phyloP scores from a whole-genome alignment of 92 coral and sea anemone genomes.

The Epizoanthus rinbou region DNA sequence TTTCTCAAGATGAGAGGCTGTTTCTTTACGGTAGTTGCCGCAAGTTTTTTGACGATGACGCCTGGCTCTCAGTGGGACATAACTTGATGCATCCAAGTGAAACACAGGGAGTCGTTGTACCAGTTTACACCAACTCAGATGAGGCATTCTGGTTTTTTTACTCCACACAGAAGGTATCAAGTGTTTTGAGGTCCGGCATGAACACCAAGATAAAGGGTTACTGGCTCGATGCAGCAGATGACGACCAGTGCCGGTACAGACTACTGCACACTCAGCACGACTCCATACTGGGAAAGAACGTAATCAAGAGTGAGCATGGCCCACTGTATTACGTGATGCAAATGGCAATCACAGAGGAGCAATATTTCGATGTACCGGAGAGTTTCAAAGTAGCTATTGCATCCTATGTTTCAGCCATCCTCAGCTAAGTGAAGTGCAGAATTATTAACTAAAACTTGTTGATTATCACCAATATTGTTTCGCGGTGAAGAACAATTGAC shows the following conservation, averaged over 20 bases:
- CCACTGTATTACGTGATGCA: background rate
- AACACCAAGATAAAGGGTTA: conserved; percentile 28
- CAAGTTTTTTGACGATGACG: conserved; percentile 12
- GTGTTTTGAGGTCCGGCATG: background rate
- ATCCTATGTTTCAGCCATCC: too few species aligned
- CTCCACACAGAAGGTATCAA: background rate
- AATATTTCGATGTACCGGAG: background rate
- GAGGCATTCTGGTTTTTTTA: conserved; percentile 25
- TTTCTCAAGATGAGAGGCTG: conserved; percentile 33
- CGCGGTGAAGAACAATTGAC: too few species aligned
- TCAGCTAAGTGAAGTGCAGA: too few species aligned
- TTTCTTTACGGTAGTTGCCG: conserved; percentile 42
- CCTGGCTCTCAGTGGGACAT: conserved; percentile 16
- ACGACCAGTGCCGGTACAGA: background rate
- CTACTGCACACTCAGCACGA: conserved; percentile 11
- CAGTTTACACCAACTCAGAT: conserved; percentile 14
- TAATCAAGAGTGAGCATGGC: conserved; percentile 29
- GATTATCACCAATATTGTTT: too few species aligned
- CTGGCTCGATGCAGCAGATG: conserved; percentile 1
- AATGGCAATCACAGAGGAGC: background rate
- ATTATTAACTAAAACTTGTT: too few species aligned
- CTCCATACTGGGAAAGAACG: background rate
- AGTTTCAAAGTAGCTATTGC: background rate
- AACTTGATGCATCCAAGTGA: background rate
- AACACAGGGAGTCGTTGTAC: background rate